A percentile compares a stretch with the other conserved stretches of the same genome.
phyloP scores from a whole-genome alignment of 1,140 invertebrate genomes.

The Bombus superbus region DNA sequence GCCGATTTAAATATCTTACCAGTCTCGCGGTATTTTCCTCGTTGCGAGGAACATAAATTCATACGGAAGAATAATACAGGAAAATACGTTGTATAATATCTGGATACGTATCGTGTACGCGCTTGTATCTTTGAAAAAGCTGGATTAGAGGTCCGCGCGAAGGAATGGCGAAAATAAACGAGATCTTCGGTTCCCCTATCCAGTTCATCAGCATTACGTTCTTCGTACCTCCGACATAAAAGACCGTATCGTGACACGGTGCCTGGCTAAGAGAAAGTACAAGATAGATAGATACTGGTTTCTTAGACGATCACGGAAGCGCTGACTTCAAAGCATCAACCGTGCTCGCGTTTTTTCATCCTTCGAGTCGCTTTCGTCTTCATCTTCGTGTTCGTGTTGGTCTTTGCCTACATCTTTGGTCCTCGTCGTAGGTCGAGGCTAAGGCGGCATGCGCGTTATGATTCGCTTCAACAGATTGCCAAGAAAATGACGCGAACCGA shows the following conservation, averaged over 20 bases:
- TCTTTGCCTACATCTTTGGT: not conserved
- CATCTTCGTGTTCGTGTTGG: not conserved
- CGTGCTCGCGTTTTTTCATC: slow-evolving; percentile 14
- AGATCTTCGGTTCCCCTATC: slow-evolving; percentile 36
- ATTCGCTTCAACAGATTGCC: slow-evolving; percentile 71
- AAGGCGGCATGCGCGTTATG: slow-evolving; percentile 64
- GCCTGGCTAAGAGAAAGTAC: not conserved
- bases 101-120: not conserved
- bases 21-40: not conserved
- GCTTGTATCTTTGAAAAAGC: not conserved
- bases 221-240: slow-evolving; percentile 9
- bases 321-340: slow-evolving; percentile 52
- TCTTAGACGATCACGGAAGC: slow-evolving; percentile 45
- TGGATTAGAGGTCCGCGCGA: not conserved
- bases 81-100: not conserved
- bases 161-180: slow-evolving; percentile 23
- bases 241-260: not conserved
- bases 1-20: not conserved
- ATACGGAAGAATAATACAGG: not conserved
- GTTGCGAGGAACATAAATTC: too few species aligned
- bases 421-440: slow-evolving; percentile 24
- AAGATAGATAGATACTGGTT: not conserved
- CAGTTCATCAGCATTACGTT: slow-evolving; percentile 46
- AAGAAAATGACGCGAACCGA: slow-evolving; percentile 61
- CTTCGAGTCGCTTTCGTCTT: not conserved